Percentiles rank a stretch among this genome's conserved stretches.
Evolutionary conservation across 2,888 invertebrate genomes (phyloP).

Genomic region (Diogma glabrata): DNA sequence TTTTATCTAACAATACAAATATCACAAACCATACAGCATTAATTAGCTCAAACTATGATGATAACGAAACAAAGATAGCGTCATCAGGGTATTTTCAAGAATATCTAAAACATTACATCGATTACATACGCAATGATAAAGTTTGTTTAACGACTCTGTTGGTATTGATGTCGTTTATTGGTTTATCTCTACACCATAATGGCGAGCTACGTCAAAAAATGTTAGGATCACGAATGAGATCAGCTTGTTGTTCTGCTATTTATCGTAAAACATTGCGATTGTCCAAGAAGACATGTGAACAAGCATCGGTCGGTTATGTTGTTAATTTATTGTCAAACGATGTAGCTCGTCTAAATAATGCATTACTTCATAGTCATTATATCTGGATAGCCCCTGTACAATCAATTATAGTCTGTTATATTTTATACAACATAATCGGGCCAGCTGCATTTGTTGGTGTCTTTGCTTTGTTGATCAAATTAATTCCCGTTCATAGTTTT

Average conservation of each 20-base stretch:
- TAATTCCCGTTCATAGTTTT: conserved; percentile 67
- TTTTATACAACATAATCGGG: conserved; percentile 65
- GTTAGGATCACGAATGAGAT: conserved; percentile 50
- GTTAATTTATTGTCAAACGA: conserved; percentile 91
- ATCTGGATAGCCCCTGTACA: conserved; percentile 78
- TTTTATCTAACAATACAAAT: too few species aligned
- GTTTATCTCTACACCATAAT: too few species aligned
- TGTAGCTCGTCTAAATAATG: conserved; percentile 81
- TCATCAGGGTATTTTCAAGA: too few species aligned
- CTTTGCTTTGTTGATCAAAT: conserved; percentile 58
- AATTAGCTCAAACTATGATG: too few species aligned
- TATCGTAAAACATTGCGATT: conserved; percentile 58
- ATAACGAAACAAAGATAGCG: too few species aligned
- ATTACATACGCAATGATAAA: too few species aligned
- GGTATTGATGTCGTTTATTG: too few species aligned
- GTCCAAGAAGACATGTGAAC: conserved; percentile 55
- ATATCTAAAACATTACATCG: too few species aligned
- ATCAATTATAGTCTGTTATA: conserved; percentile 50
- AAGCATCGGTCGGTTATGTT: conserved; percentile 75
- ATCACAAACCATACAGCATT: too few species aligned
- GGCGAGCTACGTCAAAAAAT: conserved; percentile 30
- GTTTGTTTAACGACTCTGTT: too few species aligned
- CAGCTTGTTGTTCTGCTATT: conserved; percentile 54
- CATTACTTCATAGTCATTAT: conserved; percentile 71
- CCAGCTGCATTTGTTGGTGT: conserved; percentile 68